Evolutionary conservation across 2,797 vertebrate genomes (phyloP), one percentile per base, ranked within the genome.

Genomic region (Holocentrus rufus): DNA sequence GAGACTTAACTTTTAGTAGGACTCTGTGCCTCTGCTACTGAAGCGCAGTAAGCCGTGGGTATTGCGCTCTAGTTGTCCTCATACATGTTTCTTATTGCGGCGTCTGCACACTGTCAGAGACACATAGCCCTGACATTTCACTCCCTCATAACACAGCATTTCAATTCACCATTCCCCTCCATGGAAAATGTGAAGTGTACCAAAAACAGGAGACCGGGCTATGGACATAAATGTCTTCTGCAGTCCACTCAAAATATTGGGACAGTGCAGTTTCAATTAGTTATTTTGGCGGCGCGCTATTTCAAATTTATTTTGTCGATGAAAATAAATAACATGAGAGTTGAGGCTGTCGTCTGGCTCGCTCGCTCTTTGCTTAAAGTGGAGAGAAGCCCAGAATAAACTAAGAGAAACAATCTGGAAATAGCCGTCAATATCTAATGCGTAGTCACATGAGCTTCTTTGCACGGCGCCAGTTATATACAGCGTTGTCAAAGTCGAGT

Each of bases 111-210:
- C 65, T 53, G 74, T 89, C 85, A 86, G 61, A 82, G 75, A 55
- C 77, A n/a, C 77, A 18, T 1, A 72, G 84, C 72, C 76, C 75
- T 84, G 89, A 85, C 87, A 69, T 83, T 82, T 87, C 76, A 61
- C 77, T 79, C 65, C 80, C 58, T 62, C 71, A 22, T 73, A 20
- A 53, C 20, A 49, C 66, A 69, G 53, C 53, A 15, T 79, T 85
- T 81, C 73, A 70, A 52, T 81, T 81, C 74, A 34, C 27, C 34
- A 1, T 58, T 69, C n/a, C 66, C 39, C 58, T 65, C 72, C 54
- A 52, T 72, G 78, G 85, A 79, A 87, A 89, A 69, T 82, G 42
- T 67, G 69, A 61, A 44, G 60, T 30, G 42, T 11, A 30, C 17
- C 44, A 18, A 58, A 8, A 61, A 61, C 22, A 75, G 25, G 57